Base-by-base conservation (phyloP, 2,888 invertebrate species). In the Eupithecia pulchellata region DNA sequence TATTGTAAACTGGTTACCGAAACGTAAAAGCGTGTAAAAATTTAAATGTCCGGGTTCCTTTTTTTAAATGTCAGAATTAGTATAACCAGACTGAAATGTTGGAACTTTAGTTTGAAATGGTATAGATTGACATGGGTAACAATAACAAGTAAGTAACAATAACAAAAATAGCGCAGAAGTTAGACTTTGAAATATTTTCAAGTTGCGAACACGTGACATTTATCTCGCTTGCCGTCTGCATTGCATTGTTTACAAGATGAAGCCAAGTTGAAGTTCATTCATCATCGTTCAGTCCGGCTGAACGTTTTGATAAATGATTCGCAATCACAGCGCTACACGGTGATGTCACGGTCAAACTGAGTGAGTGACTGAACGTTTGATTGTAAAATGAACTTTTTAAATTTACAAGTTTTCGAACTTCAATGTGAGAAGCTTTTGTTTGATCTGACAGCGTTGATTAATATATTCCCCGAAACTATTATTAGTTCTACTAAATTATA, bases 211-310 rank as follows among this genome's bases (percentile, higher is more conserved):
- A 36, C 25, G 27, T 65, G 58, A 58, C 47, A 42, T 63, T 55
- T 32, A 66, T 66, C 55, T 61, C 60, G 68, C 64, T 62, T 61
- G 74, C 67, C 52, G 36, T 73, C 66, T 73, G 71, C 67, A 71
- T 74, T 76, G 68, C 67, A 71, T 74, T 76, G 68, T 76, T 78
- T 73, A 68, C 61, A 72, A 75, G 76, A 74, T 75, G 73, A 72
- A 75, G 73, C 73, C 67, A 70, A 77, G 76, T 75, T 71, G 67
- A 71, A 72, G 65, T 72, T 71, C 71, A 78, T 78, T 75, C 75
- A 77, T 77, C 76, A 76, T 68, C 68, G 69, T 75, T 73, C 63
- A 34, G 66, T 61, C 66, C 58, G 62, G 64, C 57, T 63, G 60
- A 60, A 57, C 52, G 65, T 68, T 64, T 72, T 76, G 76, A 76